Evolutionary conservation across 2,797 vertebrate species (phyloP).

Genomic region (Hemibagrus guttatus): DNA sequence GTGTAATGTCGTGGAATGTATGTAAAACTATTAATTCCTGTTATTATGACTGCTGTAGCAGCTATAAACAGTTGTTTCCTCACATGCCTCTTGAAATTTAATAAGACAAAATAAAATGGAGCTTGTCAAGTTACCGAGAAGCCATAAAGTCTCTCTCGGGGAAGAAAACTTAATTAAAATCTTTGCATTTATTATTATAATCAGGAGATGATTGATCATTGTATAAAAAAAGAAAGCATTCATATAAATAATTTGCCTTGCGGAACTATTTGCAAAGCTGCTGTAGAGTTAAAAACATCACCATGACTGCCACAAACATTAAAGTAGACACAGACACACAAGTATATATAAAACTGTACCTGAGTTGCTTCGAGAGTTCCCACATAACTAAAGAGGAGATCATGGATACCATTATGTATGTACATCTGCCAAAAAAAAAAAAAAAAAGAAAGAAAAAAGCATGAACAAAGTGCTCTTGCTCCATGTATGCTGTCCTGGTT

Average conservation of each 20-base stretch:
- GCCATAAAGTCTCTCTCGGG: neutral
- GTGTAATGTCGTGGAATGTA: neutral
- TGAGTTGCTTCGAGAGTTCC: constrained; percentile 92
- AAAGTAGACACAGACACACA: neutral
- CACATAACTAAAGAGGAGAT: constrained; percentile 92
- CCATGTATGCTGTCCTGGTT: neutral
- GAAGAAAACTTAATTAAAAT: neutral
- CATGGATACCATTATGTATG: constrained; percentile 90
- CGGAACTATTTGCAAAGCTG: neutral
- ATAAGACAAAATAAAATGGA: no score
- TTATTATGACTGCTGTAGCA: neutral
- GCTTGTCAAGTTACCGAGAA: neutral
- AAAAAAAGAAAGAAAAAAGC: no score
- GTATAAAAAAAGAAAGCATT: neutral
- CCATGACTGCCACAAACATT: neutral
- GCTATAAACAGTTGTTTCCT: neutral
- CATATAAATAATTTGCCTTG: neutral
- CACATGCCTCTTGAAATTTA: neutral
- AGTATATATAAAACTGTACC: constrained; percentile 69
- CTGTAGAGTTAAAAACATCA: neutral
- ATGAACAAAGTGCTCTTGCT: neutral
- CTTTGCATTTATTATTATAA: neutral
- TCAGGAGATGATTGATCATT: neutral
- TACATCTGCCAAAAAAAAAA: constrained; percentile 81
- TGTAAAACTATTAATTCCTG: neutral